These are phyloP conservation scores for Gymnogyps californianus DNA, from an alignment of 2,113 vertebrate genomes.

Conservation along the genomic window DNA sequence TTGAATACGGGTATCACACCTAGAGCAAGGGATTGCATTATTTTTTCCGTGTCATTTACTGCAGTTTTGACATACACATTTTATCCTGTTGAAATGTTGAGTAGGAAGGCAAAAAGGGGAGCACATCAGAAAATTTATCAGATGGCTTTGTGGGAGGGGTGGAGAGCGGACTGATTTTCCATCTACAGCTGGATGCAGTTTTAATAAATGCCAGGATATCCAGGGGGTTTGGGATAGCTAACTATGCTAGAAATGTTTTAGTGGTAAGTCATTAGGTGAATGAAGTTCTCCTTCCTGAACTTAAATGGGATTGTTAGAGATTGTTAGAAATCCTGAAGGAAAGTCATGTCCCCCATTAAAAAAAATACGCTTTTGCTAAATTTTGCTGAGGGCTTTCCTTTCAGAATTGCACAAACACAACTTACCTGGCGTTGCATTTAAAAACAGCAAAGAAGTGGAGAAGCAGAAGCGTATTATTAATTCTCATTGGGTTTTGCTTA, in stretches of 20 bases:
- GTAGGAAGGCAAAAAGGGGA: background rate
- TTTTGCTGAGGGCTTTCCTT: background rate
- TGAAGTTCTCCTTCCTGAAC: background rate
- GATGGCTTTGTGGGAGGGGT: background rate
- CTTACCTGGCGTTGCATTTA: background rate
- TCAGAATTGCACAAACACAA: background rate
- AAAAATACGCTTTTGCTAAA: fast-evolving
- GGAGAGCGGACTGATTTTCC: background rate
- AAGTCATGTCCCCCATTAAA: background rate
- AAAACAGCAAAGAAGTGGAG: background rate
- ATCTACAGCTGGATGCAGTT: background rate
- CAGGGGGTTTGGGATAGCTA: background rate
- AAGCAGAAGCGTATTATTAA: background rate
- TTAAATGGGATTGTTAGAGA: background rate
- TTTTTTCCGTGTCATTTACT: background rate
- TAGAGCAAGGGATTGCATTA: background rate
- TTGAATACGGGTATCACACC: background rate
- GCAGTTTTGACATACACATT: background rate
- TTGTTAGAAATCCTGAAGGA: background rate
- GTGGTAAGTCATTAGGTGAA: background rate
- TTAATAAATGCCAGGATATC: background rate
- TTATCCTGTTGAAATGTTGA: background rate
- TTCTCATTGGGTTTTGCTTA: background rate
- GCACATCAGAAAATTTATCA: background rate
- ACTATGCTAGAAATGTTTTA: background rate